Evolutionary conservation across 2,888 invertebrate genomes (phyloP).

Genomic region (Podotricha telesiphe): DNA sequence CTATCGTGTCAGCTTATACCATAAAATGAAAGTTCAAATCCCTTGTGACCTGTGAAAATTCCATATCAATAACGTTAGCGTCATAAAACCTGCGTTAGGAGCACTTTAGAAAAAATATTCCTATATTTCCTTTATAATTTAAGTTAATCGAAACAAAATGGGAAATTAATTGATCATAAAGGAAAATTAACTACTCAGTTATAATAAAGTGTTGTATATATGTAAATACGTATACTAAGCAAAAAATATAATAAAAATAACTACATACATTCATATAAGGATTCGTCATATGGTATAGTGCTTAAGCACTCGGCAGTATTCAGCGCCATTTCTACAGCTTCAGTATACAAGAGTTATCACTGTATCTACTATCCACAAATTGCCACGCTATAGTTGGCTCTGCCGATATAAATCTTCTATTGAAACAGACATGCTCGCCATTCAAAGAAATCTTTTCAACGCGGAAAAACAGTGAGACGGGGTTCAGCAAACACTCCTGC

Average conservation of each 20-base stretch:
- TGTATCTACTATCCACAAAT: slow-evolving; percentile 78
- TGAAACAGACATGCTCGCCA: slow-evolving; percentile 57
- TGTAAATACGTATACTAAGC: background rate
- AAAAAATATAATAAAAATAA: background rate
- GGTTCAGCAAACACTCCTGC: slow-evolving; percentile 68
- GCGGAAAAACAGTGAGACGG: slow-evolving; percentile 73
- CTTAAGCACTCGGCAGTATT: slow-evolving; percentile 7
- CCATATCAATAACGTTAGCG: slow-evolving; percentile 46
- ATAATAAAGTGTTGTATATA: too few species aligned
- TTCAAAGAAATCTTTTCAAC: slow-evolving; percentile 72
- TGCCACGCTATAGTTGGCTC: slow-evolving; percentile 74
- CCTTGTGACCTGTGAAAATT: slow-evolving; percentile 40
- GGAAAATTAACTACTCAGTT: background rate
- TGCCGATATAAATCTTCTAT: slow-evolving; percentile 78
- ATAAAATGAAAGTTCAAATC: slow-evolving; percentile 27
- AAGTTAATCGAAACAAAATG: background rate
- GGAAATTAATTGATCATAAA: background rate
- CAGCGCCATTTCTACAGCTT: slow-evolving; percentile 15
- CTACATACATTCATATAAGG: background rate
- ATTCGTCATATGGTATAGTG: background rate
- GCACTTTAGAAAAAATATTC: slow-evolving; percentile 13
- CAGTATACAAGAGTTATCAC: slow-evolving; percentile 57
- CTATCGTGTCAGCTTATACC: background rate
- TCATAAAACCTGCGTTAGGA: slow-evolving; percentile 29
- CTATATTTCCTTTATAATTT: background rate